These are phyloP conservation scores for Perithous albicinctus DNA, from an alignment of 2,888 invertebrate genomes.

Conservation along the genomic window DNA sequence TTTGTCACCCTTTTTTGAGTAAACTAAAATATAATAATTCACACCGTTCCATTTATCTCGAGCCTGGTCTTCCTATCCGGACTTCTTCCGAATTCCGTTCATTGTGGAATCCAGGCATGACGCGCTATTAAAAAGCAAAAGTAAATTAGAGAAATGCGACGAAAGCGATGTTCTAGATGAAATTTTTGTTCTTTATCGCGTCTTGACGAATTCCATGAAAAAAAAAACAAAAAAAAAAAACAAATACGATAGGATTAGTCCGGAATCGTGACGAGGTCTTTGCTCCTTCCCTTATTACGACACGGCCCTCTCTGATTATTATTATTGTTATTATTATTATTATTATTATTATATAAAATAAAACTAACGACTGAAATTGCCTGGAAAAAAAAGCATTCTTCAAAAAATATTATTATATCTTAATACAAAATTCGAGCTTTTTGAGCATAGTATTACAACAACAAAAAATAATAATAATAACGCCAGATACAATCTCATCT, in stretches of 20 bases:
- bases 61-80: constrained; percentile 67
- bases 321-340: no score
- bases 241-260: not conserved
- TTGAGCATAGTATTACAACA: constrained; percentile 22
- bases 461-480: no score
- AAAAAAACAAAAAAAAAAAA: no score
- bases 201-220: constrained; percentile 56
- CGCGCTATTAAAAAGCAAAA: constrained; percentile 23
- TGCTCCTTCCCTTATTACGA: constrained; percentile 49
- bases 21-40: constrained; percentile 16
- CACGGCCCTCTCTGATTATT: constrained; percentile 16
- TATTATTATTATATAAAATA: constrained; percentile 30
- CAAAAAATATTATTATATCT: constrained; percentile 27
- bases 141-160: constrained; percentile 23
- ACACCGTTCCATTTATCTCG: constrained; percentile 61
- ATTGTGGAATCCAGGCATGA: constrained; percentile 51
- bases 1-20: not conserved
- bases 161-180: constrained; percentile 42
- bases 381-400: constrained; percentile 9
- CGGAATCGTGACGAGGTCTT: constrained; percentile 46
- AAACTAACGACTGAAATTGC: constrained; percentile 38
- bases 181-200: constrained; percentile 43
- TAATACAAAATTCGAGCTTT: constrained; percentile 53
- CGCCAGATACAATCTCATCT: constrained; percentile 47
- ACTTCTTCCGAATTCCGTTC: constrained; percentile 58